A percentile compares a stretch with the other conserved stretches of the same genome.
These are phyloP conservation scores for Ia io DNA, from an alignment of 2,113 vertebrate genomes.

Conservation along the genomic window DNA sequence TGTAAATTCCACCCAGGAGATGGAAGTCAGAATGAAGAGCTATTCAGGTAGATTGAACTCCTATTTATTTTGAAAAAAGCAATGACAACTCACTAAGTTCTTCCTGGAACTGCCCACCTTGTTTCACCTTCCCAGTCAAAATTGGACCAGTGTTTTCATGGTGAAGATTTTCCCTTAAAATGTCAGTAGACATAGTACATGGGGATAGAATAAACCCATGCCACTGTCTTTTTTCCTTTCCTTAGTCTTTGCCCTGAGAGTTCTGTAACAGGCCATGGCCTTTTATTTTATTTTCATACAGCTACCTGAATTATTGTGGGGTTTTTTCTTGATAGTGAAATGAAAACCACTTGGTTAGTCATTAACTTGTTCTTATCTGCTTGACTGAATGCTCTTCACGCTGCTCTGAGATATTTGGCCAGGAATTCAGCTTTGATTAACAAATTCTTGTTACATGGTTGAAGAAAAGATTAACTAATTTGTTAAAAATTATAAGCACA, in stretches of 20 bases:
- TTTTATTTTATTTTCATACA: slow-evolving; percentile 12
- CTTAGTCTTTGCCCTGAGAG: not conserved
- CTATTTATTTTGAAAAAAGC: not conserved
- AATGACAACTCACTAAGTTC: not conserved
- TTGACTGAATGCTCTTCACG: slow-evolving; percentile 28
- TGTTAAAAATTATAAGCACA: slow-evolving; percentile 68
- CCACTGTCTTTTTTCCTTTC: not conserved
- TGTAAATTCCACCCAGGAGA: not conserved
- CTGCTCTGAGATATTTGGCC: slow-evolving; percentile 41
- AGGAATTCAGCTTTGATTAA: slow-evolving; percentile 69
- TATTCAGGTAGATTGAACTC: not conserved
- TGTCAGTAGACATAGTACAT: not conserved
- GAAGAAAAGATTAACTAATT: slow-evolving; percentile 70
- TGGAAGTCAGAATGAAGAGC: not conserved
- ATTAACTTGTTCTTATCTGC: slow-evolving; percentile 51
- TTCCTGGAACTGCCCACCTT: not conserved
- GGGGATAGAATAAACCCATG: not conserved
- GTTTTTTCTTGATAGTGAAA: not conserved
- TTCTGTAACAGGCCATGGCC: not conserved
- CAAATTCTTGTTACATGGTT: slow-evolving; percentile 59
- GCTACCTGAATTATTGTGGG: not conserved
- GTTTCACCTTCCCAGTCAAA: not conserved
- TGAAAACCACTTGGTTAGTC: slow-evolving; percentile 12
- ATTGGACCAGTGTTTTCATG: not conserved
- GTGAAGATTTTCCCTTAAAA: not conserved